Evolutionary conservation across 2,797 vertebrate species (phyloP).

Genomic region (Anguilla obscura): DNA sequence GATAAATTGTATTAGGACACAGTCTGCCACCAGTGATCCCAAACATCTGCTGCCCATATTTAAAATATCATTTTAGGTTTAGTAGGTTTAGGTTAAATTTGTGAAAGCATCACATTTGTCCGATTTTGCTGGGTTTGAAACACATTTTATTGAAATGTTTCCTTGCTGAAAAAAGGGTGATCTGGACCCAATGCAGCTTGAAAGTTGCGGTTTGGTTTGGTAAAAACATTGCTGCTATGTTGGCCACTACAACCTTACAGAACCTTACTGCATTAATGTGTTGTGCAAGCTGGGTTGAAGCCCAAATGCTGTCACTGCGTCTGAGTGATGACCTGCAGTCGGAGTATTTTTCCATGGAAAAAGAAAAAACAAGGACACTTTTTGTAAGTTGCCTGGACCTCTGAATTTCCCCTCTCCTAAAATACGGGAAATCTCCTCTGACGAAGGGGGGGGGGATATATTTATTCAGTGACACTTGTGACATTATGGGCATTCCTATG

Average conservation of each 20-base stretch:
- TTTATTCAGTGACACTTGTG: not conserved
- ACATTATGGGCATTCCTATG: not conserved
- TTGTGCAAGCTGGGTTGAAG: not conserved
- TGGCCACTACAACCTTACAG: no score
- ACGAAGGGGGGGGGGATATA: not conserved
- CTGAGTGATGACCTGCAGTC: not conserved
- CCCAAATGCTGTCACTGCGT: not conserved
- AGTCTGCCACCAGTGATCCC: not conserved
- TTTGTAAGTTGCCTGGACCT: not conserved
- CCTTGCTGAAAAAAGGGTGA: no score
- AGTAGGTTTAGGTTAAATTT: no score
- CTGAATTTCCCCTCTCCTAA: not conserved
- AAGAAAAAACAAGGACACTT: not conserved
- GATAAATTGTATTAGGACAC: not conserved
- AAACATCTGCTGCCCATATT: not conserved
- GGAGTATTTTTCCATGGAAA: not conserved
- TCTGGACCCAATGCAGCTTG: no score
- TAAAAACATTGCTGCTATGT: no score
- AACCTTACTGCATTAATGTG: not conserved
- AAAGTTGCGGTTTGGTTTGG: no score
- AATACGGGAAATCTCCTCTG: not conserved
- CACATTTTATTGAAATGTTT: no score
- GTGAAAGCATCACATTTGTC: no score
- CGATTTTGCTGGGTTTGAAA: no score
- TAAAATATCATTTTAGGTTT: no score